Evolutionary conservation across 1,140 invertebrate species (phyloP).

Genomic region (Idris sp.): DNA sequence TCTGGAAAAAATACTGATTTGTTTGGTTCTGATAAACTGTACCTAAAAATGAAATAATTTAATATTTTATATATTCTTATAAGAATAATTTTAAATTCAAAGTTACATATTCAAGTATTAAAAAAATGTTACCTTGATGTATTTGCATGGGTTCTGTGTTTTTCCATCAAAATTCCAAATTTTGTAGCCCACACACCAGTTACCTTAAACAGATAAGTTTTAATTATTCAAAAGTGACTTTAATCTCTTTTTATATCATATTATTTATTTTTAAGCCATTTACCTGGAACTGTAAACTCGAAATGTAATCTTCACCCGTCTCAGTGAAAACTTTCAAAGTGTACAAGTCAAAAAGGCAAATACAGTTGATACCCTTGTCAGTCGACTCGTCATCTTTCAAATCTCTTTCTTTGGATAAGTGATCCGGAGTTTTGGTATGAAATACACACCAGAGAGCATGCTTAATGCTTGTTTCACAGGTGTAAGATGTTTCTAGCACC

Average conservation of each 20-base stretch:
- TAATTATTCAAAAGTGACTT: too few species aligned
- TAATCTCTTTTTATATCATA: too few species aligned
- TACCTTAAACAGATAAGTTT: too few species aligned
- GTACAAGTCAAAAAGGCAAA: conserved; percentile 88
- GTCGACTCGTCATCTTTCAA: conserved; percentile 63
- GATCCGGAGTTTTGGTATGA: conserved; percentile 80
- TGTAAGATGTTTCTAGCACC: conserved; percentile 83
- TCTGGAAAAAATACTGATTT: conserved; percentile 66
- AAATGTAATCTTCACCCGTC: conserved; percentile 89
- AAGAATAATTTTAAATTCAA: too few species aligned
- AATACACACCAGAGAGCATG: conserved; percentile 90
- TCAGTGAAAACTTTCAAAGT: conserved; percentile 88
- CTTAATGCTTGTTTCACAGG: conserved; percentile 87
- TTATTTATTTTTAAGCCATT: too few species aligned
- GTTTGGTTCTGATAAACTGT: conserved; percentile 66
- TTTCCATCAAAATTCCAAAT: conserved; percentile 88
- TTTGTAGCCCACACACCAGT: conserved; percentile 85
- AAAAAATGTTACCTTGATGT: too few species aligned
- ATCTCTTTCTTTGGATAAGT: conserved; percentile 69
- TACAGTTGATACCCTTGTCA: conserved; percentile 76
- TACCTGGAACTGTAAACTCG: conserved; percentile 91
- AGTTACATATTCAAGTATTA: too few species aligned
- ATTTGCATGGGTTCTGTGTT: conserved; percentile 68
- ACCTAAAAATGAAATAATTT: conserved; percentile 55
- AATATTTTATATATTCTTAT: neutral